Percentiles rank a stretch among this genome's conserved stretches.
Evolutionary conservation across 1,140 invertebrate genomes (phyloP).

Genomic region (Fragariocoptes setiger): DNA sequence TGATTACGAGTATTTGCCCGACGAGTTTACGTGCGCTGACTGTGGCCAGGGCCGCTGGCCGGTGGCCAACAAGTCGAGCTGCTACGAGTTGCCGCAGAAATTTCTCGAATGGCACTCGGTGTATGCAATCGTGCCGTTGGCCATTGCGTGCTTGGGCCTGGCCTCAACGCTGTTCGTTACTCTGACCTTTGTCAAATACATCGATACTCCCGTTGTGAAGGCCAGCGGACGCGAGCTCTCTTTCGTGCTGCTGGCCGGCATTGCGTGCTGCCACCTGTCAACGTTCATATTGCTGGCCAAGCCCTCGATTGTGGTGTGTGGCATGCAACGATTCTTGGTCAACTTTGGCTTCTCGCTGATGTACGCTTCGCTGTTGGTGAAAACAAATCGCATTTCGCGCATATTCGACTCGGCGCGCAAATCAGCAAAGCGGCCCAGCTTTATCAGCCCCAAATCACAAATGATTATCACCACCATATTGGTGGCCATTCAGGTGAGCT

Average conservation of each 20-base stretch:
- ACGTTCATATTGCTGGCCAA: conserved; percentile 47
- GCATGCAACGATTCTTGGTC: conserved; percentile 21
- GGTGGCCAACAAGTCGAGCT: conserved; percentile 16
- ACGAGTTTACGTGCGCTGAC: conserved; percentile 25
- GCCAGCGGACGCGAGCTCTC: conserved; percentile 60
- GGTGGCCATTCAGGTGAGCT: conserved; percentile 23
- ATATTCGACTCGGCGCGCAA: conserved; percentile 63
- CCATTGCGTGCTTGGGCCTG: conserved; percentile 23
- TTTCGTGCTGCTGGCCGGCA: conserved; percentile 51
- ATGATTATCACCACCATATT: conserved; percentile 29
- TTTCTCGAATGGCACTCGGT: conserved; percentile 25
- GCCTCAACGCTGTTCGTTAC: conserved; percentile 21
- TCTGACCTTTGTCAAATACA: conserved; percentile 26
- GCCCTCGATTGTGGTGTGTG: conserved; percentile 17
- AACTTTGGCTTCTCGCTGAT: conserved; percentile 69
- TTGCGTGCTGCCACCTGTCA: conserved; percentile 56
- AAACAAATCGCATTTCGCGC: conserved; percentile 59
- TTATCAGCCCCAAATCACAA: conserved; percentile 53
- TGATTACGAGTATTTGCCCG: conserved; percentile 23
- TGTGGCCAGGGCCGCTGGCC: conserved; percentile 22
- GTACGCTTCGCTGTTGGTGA: conserved; percentile 59
- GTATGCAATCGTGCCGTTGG: conserved; percentile 24
- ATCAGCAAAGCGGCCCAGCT: conserved; percentile 51
- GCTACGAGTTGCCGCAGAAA: conserved; percentile 19
- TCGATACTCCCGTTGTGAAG: conserved; percentile 54